Base-by-base conservation (phyloP, 2,888 invertebrate species). In the Napeogenes sylphis region DNA sequence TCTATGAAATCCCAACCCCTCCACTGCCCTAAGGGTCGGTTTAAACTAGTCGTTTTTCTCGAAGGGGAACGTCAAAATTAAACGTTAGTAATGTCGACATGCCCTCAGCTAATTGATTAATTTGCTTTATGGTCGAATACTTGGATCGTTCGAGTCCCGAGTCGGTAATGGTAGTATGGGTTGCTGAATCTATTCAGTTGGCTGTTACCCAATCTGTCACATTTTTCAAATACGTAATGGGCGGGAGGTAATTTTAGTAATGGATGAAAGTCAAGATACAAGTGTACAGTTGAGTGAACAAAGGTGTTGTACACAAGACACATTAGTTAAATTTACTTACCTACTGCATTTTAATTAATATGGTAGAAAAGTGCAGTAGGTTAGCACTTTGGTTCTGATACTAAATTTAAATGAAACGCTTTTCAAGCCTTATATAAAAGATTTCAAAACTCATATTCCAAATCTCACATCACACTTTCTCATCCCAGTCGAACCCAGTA, bases 91-190 rank as follows among this genome's bases (percentile, higher is more conserved):
- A 89, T 86, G 87, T 85, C 87, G 90, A 90, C 90, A 88, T 87
- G 89, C 90, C 90, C 87, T 83, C 82, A 72, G 82, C 86, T 90
- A 90, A 90, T 90, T 90, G 90, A 90, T 90, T 90, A 90, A 90
- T 90, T 90, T 90, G 89, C 87, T 90, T 90, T 90, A 90, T 89
- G 89, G 90, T 85, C 76, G 83, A 78, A 80, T 84, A 86, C 87
- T 87, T 81, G 84, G 86, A 84, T 76, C 75, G 85, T 85, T 87
- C 85, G 87, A 81, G 83, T 84, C 86, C 76, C 77, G 78, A 65
- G 71, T 72, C 73, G 73, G 83, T 85, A 87, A 87, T 87, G 83
- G 80, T 77, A 69, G 77, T 76, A 88, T 84, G 89, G 87, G 77
- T 82, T 82, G 78, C 78, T 89, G 85, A 73, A 57, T 80, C 66